A percentile compares a stretch with the other conserved stretches of the same genome.
These are phyloP conservation scores for Lasius platythorax DNA, from an alignment of 2,888 invertebrate species.

Conservation along the genomic window DNA sequence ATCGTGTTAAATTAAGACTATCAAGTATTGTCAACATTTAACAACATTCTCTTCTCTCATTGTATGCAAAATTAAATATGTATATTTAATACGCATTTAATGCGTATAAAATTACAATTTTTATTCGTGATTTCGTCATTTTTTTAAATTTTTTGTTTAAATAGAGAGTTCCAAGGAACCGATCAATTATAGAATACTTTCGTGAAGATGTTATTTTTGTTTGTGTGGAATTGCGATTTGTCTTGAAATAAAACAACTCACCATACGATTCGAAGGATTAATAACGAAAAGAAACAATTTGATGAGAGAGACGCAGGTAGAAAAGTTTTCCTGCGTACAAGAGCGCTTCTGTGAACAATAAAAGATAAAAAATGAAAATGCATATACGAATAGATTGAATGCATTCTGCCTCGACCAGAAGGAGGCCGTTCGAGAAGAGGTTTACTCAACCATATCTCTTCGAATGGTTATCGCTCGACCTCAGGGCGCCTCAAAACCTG, in stretches of 20 bases:
- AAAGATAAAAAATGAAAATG: conserved; percentile 21
- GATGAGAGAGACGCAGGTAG: background rate
- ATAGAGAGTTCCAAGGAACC: background rate
- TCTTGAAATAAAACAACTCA: background rate
- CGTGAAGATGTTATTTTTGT: background rate
- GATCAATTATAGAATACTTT: background rate
- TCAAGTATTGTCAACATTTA: background rate
- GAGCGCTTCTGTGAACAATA: conserved; percentile 9
- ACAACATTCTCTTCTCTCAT: background rate
- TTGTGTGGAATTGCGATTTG: background rate
- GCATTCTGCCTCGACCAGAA: conserved; percentile 11
- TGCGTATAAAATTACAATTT: background rate
- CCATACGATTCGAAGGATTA: background rate
- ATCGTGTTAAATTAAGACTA: background rate
- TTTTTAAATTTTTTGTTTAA: background rate
- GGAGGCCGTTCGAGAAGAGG: conserved; percentile 8
- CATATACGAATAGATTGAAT: conserved; percentile 18
- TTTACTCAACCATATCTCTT: conserved; percentile 61
- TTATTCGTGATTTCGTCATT: background rate
- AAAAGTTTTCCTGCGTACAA: conserved; percentile 1
- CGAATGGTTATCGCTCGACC: conserved; percentile 56
- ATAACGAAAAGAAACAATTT: background rate
- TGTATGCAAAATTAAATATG: background rate
- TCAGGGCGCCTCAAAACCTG: conserved; percentile 56
- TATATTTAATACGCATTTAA: background rate